phyloP scores from a whole-genome alignment of 2,113 vertebrate species.

The Caranx melampygus region DNA sequence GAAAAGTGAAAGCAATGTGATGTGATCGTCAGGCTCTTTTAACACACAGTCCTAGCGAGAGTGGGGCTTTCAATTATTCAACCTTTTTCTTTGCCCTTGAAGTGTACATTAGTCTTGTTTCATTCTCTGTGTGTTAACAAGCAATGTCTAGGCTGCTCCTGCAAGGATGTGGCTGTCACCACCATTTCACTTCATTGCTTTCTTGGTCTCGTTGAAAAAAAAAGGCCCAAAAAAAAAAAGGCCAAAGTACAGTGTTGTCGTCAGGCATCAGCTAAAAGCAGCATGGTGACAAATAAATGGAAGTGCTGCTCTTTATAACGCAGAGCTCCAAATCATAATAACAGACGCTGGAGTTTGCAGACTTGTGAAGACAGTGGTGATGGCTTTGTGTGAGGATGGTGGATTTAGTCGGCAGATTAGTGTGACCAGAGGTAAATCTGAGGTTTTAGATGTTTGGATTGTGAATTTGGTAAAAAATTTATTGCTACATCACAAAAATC shows the following conservation, averaged over 20 bases:
- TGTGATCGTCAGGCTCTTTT: slow-evolving; percentile 73
- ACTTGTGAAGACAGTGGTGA: slow-evolving; percentile 24
- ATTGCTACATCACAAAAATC: neutral
- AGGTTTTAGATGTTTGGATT: slow-evolving; percentile 15
- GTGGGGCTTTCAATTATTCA: slow-evolving; percentile 80
- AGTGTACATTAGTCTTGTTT: slow-evolving; percentile 75
- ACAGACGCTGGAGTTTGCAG: slow-evolving; percentile 27
- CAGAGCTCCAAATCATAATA: slow-evolving; percentile 40
- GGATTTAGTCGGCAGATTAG: slow-evolving; percentile 28
- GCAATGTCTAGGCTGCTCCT: slow-evolving; percentile 63
- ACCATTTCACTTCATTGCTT: slow-evolving; percentile 67
- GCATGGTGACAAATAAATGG: slow-evolving; percentile 61
- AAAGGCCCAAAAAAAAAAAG: slow-evolving; percentile 61
- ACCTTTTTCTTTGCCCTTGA: slow-evolving; percentile 76
- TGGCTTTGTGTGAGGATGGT: slow-evolving; percentile 25
- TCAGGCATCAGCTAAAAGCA: slow-evolving; percentile 62
- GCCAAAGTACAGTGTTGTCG: slow-evolving; percentile 41
- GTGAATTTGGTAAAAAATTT: neutral
- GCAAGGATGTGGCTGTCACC: slow-evolving; percentile 76
- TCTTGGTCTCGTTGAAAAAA: slow-evolving; percentile 53
- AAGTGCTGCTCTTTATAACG: slow-evolving; percentile 22
- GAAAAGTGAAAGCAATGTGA: slow-evolving; percentile 76
- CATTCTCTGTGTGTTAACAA: slow-evolving; percentile 75
- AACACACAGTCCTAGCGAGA: slow-evolving; percentile 72
- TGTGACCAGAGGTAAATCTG: neutral